Evolutionary conservation across 2,888 invertebrate species (phyloP), one percentile per base, ranked within the genome.

Genomic region (Rhabditoides inermis): DNA sequence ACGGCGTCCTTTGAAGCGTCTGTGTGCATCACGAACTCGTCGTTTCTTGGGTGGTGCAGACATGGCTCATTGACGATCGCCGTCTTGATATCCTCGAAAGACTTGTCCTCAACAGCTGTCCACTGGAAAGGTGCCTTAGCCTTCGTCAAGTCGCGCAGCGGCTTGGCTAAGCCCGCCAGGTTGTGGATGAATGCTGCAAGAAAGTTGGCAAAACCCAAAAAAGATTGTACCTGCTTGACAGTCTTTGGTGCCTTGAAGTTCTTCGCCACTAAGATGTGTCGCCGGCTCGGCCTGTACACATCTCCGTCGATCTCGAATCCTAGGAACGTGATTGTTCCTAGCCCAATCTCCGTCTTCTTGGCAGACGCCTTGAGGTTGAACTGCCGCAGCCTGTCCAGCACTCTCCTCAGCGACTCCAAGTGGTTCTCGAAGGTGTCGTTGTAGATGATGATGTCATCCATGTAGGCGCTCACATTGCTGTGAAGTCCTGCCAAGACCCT

Each of bases 1-100:
- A 68, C 28, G 1, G 67, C 72, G 15, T 49, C 45, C 7, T 50
- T 53, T 7, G 64, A 65, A 5, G 65, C 73, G 48, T 73, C 70
- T 6, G 60, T 58, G 48, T 56, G 49, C 3, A 67, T 39, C 6
- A 60, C 48, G 36, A 65, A 63, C 12, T 49, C 44, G 20, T 56
- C 50, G 25, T 53, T 49, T 22, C 49, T 40, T 2, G 56, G 56
- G 27, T 36, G 55, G 0, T 30, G 41, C 6, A 58, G 42, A 5
- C 55, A 42, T 0, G 58, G 58, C 35, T 57, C 36, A 1, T n/a
- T 3, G 1, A 23, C 30, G 2, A 55, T 15, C 1, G 18, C n/a
- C 0, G 15, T 5, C n/a, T 30, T 30, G 1, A 56, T 22, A 6
- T 20, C 49, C 7, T 41, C 35, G 18, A 53, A 46, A 7, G 53